Conservation (phyloP, 2,113 vertebrate genomes). For the Pygathrix nemaeus region DNA sequence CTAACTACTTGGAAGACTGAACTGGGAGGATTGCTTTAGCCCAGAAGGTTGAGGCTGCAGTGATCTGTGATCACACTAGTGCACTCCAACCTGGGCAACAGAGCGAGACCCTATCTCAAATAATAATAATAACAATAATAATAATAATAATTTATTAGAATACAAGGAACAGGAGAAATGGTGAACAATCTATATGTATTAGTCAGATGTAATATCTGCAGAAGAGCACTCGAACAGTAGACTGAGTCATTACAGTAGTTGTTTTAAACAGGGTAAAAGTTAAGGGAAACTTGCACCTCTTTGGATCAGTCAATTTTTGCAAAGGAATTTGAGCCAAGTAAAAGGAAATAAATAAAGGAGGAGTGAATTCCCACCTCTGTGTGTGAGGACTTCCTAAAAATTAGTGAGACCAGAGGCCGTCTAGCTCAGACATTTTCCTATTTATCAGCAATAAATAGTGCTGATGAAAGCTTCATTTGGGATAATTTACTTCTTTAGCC, state of each 20-base stretch:
- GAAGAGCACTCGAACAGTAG: background rate
- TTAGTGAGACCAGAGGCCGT: background rate
- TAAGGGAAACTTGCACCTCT: background rate
- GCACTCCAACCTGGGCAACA: too few relatives aligned
- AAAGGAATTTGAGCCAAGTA: background rate
- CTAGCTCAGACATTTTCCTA: background rate
- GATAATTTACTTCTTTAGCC: background rate
- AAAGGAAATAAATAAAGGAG: background rate
- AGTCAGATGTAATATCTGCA: background rate
- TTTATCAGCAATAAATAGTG: background rate
- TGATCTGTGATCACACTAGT: too few relatives aligned
- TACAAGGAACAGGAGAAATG: background rate
- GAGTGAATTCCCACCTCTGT: background rate
- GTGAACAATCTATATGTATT: background rate
- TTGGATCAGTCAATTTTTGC: background rate
- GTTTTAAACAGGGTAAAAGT: background rate
- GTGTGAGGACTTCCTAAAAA: background rate
- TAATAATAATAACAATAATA: too few relatives aligned
- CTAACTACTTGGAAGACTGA: too few relatives aligned
- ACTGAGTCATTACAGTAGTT: background rate
- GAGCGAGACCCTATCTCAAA: too few relatives aligned
- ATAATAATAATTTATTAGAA: background rate
- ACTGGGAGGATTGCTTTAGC: too few relatives aligned
- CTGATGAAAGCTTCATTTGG: background rate
- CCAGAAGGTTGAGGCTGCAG: too few relatives aligned